Evolutionary conservation across 2,113 vertebrate species (phyloP).

Genomic region (Apteryx mantelli): DNA sequence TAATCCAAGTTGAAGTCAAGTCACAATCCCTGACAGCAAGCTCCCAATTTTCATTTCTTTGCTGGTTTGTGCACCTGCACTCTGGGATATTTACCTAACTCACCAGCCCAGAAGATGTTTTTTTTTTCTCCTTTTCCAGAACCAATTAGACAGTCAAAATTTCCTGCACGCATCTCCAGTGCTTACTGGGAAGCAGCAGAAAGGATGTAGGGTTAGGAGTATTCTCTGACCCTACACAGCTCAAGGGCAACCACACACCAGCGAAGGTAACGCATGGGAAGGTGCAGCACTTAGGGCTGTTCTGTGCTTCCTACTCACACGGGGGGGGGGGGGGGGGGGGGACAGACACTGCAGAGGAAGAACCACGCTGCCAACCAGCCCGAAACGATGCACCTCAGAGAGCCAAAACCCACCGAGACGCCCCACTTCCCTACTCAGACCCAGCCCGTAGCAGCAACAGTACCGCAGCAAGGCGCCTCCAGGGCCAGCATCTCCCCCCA

Average conservation of each 20-base stretch:
- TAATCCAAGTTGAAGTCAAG: background rate
- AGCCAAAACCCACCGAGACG: constrained; percentile 2
- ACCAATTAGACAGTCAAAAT: background rate
- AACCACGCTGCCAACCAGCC: background rate
- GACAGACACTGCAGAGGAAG: background rate
- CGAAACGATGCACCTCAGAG: background rate
- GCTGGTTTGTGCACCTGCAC: background rate
- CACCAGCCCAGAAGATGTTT: background rate
- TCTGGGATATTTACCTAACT: background rate
- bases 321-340: background rate
- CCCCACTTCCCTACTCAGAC: background rate
- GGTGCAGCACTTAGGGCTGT: background rate
- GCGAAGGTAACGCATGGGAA: fast-evolving
- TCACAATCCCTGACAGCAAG: background rate
- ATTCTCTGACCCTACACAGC: background rate
- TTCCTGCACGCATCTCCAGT: fast-evolving
- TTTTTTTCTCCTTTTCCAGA: background rate
- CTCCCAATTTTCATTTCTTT: background rate
- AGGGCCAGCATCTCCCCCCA: too few relatives aligned
- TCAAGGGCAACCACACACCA: background rate
- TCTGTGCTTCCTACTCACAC: fast-evolving
- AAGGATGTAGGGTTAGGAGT: fast-evolving
- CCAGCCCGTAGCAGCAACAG: background rate
- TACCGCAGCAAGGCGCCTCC: background rate
- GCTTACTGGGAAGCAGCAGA: background rate